Evolutionary conservation across 2,888 invertebrate genomes (phyloP).

Genomic region (Tinea trinotella): DNA sequence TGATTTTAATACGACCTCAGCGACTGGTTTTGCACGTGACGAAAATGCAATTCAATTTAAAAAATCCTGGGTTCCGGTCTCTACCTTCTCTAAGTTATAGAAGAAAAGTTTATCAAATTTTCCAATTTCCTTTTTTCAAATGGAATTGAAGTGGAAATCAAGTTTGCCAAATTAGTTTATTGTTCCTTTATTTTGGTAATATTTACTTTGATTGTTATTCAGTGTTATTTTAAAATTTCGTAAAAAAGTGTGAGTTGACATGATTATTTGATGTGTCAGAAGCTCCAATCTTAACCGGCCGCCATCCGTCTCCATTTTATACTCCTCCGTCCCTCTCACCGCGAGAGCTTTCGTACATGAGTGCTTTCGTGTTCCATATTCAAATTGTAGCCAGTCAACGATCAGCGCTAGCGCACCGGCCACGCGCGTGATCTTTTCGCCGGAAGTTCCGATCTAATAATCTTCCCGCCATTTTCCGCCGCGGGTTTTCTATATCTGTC

Average conservation of each 20-base stretch:
- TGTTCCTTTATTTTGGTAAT: background rate
- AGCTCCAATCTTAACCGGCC: background rate
- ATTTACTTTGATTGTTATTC: background rate
- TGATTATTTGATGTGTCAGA: slow-evolving; percentile 6
- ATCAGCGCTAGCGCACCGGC: slow-evolving; percentile 54
- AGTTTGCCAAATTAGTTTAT: background rate
- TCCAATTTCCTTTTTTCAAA: background rate
- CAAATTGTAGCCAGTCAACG: slow-evolving; percentile 44
- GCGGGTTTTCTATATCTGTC: slow-evolving; percentile 33
- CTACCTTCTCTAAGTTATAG: background rate
- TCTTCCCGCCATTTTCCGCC: slow-evolving; percentile 17
- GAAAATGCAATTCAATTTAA: background rate
- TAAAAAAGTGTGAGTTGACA: background rate
- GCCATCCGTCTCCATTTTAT: background rate
- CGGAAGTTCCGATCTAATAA: slow-evolving; percentile 9
- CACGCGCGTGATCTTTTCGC: slow-evolving; percentile 38
- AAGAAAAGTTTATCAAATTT: background rate
- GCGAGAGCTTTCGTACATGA: slow-evolving; percentile 43
- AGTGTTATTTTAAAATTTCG: background rate
- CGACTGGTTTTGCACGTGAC: slow-evolving; percentile 9
- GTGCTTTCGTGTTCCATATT: slow-evolving; percentile 29
- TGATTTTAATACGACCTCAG: slow-evolving; percentile 1
- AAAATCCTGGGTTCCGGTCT: background rate
- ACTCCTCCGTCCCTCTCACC: slow-evolving; percentile 42
- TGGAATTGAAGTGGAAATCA: background rate